Evolutionary conservation across 2,797 vertebrate genomes (phyloP), one percentile per base, ranked within the genome.

Genomic region (Lates japonicus): DNA sequence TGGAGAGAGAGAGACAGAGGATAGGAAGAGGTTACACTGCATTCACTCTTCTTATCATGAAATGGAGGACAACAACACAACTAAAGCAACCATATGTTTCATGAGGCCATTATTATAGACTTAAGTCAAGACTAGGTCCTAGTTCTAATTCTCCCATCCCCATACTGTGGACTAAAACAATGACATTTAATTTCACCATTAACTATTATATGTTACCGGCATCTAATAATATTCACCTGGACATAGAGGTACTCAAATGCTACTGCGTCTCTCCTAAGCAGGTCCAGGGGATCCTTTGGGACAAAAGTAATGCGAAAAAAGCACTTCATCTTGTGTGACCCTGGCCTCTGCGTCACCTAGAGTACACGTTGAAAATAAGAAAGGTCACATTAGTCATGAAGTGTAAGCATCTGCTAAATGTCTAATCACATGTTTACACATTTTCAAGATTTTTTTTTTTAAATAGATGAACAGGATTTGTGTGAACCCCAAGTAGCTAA

Each of bases 211-310:
- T 33, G 8, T 73, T 20, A 55, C 68, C 55, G 35, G 19, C 17
- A 42, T 70, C 39, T 35, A 33, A 42, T 57, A 54, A 57, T 73
- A 72, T 90, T 91, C 92, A 99, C 98, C 97, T 99, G 98, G 69
- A 99, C 97, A n/a, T 99, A 99, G 60, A 99, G 97, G 92, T 99
- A 99, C 88, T 99, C 98, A 80, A 99, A 99, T 71, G 98, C 97
- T 81, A 98, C 96, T 0, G 97, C 97, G 80, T 99, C 98, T 95
- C 97, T 96, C 87, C 97, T 95, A 60, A 99, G 95, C 83, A 99
- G 96, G 84, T 99, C 98, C 90, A 99, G 96, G 0, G 98, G 98
- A 92, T 99, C 98, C 94, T 99, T 99, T 86, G 98, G 98, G 83
- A 99, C 98, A 87, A 99, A 99, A 87, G 97, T 99, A 85, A 99